These are phyloP conservation scores for Empidonax alnorum DNA, from an alignment of 2,113 vertebrate species.

Conservation along the genomic window DNA sequence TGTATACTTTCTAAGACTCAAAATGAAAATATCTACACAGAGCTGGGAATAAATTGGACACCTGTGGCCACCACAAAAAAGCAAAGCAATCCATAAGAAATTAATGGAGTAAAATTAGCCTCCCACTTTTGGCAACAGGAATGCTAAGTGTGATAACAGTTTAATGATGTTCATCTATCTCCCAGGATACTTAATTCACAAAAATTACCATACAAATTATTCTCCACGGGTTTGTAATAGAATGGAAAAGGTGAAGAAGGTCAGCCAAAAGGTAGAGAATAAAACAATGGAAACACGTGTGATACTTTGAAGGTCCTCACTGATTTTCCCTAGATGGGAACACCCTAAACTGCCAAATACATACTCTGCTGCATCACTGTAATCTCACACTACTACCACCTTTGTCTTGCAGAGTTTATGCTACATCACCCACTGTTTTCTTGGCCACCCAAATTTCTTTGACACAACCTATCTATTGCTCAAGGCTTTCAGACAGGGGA, in stretches of 20 bases:
- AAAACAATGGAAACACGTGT: neutral
- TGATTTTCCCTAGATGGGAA: neutral
- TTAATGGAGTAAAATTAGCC: slow-evolving; percentile 4
- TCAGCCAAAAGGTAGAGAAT: neutral
- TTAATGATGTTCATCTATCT: slow-evolving; percentile 26
- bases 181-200: neutral
- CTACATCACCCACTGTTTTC: neutral
- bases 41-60: neutral
- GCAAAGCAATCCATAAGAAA: neutral
- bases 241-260: neutral
- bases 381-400: neutral
- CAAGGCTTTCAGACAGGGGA: neutral
- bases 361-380: fast-evolving
- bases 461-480: neutral
- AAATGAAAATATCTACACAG: neutral
- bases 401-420: neutral
- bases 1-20: neutral
- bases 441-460: neutral
- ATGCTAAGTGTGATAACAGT: neutral
- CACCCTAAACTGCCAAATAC: neutral
- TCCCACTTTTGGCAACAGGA: slow-evolving; percentile 4
- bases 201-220: slow-evolving; percentile 47
- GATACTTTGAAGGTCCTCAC: neutral
- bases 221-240: neutral
- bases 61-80: neutral